These are phyloP conservation scores for Linepithema humile DNA, from an alignment of 1,140 invertebrate species.

Conservation along the genomic window DNA sequence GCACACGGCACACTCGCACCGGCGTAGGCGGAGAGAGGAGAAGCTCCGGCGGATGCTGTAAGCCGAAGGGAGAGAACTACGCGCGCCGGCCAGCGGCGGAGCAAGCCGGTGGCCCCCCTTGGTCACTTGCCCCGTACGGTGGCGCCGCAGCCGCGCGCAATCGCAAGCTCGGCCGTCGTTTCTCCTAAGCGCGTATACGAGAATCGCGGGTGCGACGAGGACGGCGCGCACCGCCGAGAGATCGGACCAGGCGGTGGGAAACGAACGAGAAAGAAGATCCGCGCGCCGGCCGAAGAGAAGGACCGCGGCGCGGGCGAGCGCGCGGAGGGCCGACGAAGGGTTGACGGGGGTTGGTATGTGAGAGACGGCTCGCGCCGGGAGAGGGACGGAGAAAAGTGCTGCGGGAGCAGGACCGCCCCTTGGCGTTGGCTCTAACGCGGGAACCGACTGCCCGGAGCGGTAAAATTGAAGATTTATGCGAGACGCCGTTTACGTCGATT, in stretches of 20 bases:
- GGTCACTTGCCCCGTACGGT: slow-evolving; percentile 81
- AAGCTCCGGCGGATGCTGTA: slow-evolving; percentile 82
- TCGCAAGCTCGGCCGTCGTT: slow-evolving; percentile 71
- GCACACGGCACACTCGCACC: slow-evolving; percentile 77
- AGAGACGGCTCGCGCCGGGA: slow-evolving; percentile 43
- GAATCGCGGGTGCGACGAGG: slow-evolving; percentile 37
- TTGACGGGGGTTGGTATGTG: slow-evolving; percentile 52
- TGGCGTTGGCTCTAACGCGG: slow-evolving; percentile 18
- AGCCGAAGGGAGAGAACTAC: slow-evolving; percentile 76
- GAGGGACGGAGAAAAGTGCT: slow-evolving; percentile 61
- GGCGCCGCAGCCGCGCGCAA: slow-evolving; percentile 78
- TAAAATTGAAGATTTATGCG: slow-evolving; percentile 63
- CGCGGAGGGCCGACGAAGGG: slow-evolving; percentile 44
- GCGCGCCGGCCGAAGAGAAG: slow-evolving; percentile 37
- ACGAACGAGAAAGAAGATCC: slow-evolving; percentile 44
- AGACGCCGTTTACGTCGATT: slow-evolving; percentile 60
- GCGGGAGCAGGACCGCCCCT: slow-evolving; percentile 59
- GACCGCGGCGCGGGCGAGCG: slow-evolving; percentile 15
- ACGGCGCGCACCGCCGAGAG: slow-evolving; percentile 19
- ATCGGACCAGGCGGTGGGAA: slow-evolving; percentile 37
- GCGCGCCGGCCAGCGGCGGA: slow-evolving; percentile 68
- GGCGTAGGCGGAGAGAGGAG: slow-evolving; percentile 82
- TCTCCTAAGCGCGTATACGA: slow-evolving; percentile 42
- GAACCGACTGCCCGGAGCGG: slow-evolving; percentile 39
- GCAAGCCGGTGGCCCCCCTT: slow-evolving; percentile 72